Conservation (phyloP, 2,888 invertebrate genomes). For the Xanthia togata region DNA sequence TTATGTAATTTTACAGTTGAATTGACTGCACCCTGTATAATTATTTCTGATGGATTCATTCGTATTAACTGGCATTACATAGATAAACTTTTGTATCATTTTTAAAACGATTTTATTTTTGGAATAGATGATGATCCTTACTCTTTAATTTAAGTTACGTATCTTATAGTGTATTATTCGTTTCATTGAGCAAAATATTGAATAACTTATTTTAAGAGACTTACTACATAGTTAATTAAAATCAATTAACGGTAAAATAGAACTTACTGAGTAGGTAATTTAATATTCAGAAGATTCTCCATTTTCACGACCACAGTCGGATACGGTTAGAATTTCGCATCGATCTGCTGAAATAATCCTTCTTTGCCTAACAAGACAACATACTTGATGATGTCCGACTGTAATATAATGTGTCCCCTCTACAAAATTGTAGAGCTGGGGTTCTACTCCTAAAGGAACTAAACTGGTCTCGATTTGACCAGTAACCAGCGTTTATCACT, state of each 20-base stretch:
- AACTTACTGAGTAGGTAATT: background rate
- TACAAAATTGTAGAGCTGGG: constrained; percentile 2
- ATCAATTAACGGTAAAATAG: too few species aligned
- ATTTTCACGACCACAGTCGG: constrained; percentile 2
- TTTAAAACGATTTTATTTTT: constrained; percentile 42
- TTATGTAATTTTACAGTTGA: background rate
- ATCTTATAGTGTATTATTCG: background rate
- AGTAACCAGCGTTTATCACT: constrained; percentile 13
- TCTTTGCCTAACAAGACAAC: constrained; percentile 8
- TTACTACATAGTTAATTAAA: too few species aligned
- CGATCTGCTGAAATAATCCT: background rate
- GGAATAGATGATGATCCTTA: background rate
- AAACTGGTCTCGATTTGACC: constrained; percentile 33
- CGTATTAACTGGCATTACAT: constrained; percentile 16
- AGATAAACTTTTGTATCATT: constrained; percentile 40
- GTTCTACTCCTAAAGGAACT: constrained; percentile 9
- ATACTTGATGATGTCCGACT: constrained; percentile 14
- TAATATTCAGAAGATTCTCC: background rate
- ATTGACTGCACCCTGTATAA: constrained; percentile 3
- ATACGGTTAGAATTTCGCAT: background rate
- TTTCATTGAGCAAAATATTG: too few species aligned
- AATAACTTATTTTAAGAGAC: too few species aligned
- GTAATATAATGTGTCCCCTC: constrained; percentile 37
- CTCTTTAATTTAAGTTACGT: background rate
- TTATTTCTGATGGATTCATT: constrained; percentile 20